Evolutionary conservation across 2,888 invertebrate species (phyloP).

Genomic region (Buathra laborator): DNA sequence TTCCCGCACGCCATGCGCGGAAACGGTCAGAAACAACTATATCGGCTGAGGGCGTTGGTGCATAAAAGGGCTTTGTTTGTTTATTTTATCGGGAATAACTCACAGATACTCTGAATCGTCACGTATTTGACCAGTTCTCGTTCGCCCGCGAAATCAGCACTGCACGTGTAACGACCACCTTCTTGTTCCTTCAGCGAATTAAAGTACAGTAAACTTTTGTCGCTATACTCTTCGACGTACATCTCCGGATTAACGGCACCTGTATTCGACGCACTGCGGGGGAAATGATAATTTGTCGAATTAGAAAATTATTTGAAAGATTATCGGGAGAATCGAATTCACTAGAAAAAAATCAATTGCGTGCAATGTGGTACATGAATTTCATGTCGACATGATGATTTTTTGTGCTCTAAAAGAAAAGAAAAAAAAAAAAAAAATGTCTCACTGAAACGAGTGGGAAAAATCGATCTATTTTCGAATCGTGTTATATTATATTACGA

Average conservation of each 20-base stretch:
- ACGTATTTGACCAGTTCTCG: conserved; percentile 89
- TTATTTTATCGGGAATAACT: conserved; percentile 74
- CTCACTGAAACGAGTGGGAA: neutral
- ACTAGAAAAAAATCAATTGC: conserved; percentile 25
- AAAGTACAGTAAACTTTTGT: conserved; percentile 91
- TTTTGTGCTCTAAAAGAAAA: neutral
- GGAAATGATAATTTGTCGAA: conserved; percentile 21
- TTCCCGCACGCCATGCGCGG: too few relatives aligned
- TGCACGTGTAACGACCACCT: conserved; percentile 93
- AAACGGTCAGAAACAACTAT: too few relatives aligned
- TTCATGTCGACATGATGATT: conserved; percentile 33
- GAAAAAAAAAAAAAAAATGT: neutral
- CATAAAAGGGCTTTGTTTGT: neutral
- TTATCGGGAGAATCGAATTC: neutral
- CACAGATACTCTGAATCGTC: conserved; percentile 91
- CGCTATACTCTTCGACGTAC: conserved; percentile 89
- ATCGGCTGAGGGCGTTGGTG: too few relatives aligned
- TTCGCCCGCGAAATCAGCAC: conserved; percentile 92
- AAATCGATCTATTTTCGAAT: neutral
- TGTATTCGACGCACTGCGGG: conserved; percentile 27
- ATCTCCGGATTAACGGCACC: conserved; percentile 86
- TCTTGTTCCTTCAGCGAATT: conserved; percentile 91
- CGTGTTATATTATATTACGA: neutral
- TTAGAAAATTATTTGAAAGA: conserved; percentile 18
- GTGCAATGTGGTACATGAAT: conserved; percentile 49